Base-by-base conservation (phyloP, 2,888 invertebrate genomes). In the Parasteatoda lunata region DNA sequence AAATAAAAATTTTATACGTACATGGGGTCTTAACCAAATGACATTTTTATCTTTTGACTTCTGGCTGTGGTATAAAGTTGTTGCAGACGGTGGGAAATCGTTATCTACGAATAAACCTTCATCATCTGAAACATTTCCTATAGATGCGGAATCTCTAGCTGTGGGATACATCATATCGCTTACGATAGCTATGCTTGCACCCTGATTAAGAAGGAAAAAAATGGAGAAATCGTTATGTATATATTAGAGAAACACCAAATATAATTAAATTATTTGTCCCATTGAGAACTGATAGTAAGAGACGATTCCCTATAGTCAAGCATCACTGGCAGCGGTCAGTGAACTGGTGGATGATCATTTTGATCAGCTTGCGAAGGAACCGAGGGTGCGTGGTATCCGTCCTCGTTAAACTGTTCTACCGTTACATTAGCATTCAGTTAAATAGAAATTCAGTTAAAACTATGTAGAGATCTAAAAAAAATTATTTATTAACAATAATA, bases 21-120 rank as follows among this genome's bases (percentile, higher is more conserved):
- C 88, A 30, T 83, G 83, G 45, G 88, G 88, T 47, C 88, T 88
- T 2, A 88, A 45, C 88, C 88, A 88, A 6, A 79, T 72, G 5
- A 88, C 71, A 30, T 88, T 70, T 8, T 82, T 82, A 76, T 83
- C 88, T 76, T 76, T 83, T 6, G 64, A 52, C 45, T 83, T 77
- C 70, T 52, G 78, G 15, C 54, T 83, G 54, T 88, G 82, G 65
- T 88, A 83, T 8, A 88, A 64, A 48, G 83, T 72, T 4, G 79
- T 30, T 52, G 78, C 83, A 13, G 88, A 82, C 3, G 88, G 88
- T 5, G 88, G 88, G 52, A 88, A 88, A 11, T 79, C 88, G 13
- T 71, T 79, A 54, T 88, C 88, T 30, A 88, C 30, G 66, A 88
- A 88, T 4, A 88, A 52, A n/a, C 78, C 72, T 54, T 81, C 86